phyloP scores from a whole-genome alignment of 2,113 vertebrate genomes.

The Thymallus thymallus region DNA sequence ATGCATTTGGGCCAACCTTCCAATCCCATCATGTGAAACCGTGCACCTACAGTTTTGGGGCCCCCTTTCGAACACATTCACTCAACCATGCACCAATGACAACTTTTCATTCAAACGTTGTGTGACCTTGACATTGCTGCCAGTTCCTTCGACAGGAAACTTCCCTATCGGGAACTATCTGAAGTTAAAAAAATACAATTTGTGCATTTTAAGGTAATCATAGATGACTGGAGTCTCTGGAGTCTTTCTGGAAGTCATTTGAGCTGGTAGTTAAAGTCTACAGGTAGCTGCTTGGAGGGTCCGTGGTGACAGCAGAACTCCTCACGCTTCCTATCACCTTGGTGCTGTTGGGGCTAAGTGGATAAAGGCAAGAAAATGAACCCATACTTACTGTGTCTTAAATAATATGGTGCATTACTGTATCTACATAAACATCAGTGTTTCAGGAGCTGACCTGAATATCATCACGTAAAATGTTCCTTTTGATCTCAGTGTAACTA shows the following conservation, averaged over 20 bases:
- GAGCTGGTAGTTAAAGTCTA: constrained; percentile 74
- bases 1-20: constrained; percentile 20
- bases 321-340: constrained; percentile 75
- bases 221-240: constrained; percentile 45
- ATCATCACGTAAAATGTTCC: constrained; percentile 16
- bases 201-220: constrained; percentile 29
- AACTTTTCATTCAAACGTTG: too few relatives aligned
- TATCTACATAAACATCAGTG: constrained; percentile 35
- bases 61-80: too few relatives aligned
- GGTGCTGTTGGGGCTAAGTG: constrained; percentile 73
- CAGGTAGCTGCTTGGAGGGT: constrained; percentile 50
- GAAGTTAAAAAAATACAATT: constrained; percentile 11
- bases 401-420: constrained; percentile 15
- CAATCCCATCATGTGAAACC: background rate
- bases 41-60: background rate
- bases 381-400: constrained; percentile 59
- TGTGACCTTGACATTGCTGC: too few relatives aligned
- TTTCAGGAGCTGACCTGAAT: constrained; percentile 31
- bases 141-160: too few relatives aligned
- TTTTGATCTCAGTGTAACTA: constrained; percentile 21
- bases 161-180: too few relatives aligned
- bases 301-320: constrained; percentile 74
- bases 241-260: constrained; percentile 69
- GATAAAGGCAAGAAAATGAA: constrained; percentile 72
- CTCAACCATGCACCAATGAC: too few relatives aligned